phyloP scores from a whole-genome alignment of 2,797 vertebrate species.

The Clarias platycephalus region DNA sequence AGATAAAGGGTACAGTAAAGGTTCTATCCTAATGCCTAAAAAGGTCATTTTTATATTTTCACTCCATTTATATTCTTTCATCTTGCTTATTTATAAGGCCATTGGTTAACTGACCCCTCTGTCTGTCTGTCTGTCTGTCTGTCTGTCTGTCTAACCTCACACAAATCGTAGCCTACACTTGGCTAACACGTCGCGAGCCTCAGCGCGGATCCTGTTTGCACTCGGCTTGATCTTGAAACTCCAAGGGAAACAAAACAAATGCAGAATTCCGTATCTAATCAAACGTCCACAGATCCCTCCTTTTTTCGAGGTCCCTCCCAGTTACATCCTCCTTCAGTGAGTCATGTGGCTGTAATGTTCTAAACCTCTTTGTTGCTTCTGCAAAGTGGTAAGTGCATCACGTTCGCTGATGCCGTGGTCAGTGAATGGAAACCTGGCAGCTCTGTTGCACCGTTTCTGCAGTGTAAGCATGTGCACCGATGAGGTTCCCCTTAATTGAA shows the following conservation, averaged over 20 bases:
- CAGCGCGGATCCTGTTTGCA: background rate
- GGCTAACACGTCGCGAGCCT: background rate
- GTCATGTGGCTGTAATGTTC: background rate
- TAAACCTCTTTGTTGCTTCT: background rate
- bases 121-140: too few species aligned
- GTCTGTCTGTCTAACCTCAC: background rate
- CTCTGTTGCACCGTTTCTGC: background rate
- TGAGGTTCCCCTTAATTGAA: background rate
- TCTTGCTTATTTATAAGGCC: constrained; percentile 20
- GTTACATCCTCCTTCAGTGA: background rate
- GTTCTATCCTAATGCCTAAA: background rate
- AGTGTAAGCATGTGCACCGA: constrained; percentile 1
- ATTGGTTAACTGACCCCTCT: constrained; percentile 13
- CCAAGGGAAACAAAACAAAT: background rate
- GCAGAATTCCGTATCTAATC: background rate
- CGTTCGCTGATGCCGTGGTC: background rate
- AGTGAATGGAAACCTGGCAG: constrained; percentile 18
- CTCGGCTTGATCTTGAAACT: background rate
- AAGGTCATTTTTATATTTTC: background rate
- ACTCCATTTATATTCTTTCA: background rate
- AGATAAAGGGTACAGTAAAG: constrained; percentile 5
- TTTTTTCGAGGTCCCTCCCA: constrained; percentile 17
- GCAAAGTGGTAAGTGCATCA: background rate
- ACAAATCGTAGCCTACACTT: constrained; percentile 17
- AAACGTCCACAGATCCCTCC: constrained; percentile 11